Percentiles rank a stretch among this genome's conserved stretches.
phyloP scores from a whole-genome alignment of 2,797 vertebrate species.

The Anolis apletophallus region DNA sequence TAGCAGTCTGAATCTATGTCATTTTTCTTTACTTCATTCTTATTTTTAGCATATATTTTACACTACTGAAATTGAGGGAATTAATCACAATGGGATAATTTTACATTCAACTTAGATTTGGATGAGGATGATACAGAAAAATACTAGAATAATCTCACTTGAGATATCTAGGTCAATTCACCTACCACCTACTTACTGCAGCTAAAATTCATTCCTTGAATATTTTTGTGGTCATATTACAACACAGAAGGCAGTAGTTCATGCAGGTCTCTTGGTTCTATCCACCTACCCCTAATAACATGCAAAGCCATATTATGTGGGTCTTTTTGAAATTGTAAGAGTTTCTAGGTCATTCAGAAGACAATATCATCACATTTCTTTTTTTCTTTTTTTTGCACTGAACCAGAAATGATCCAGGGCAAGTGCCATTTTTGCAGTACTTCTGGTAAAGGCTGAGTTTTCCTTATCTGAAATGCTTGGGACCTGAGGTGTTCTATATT shows the following conservation, averaged over 20 bases:
- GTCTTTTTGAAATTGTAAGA: background rate
- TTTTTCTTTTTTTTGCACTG: background rate
- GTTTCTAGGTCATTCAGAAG: conserved; percentile 2
- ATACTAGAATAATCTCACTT: background rate
- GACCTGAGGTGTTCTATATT: too few relatives aligned
- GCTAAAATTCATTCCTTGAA: background rate
- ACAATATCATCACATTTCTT: background rate
- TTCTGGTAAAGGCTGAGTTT: too few relatives aligned
- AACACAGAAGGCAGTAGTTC: background rate
- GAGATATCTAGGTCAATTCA: background rate
- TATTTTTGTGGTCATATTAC: background rate
- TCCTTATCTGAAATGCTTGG: too few relatives aligned
- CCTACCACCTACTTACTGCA: background rate
- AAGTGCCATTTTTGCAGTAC: background rate
- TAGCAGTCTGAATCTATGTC: conserved; percentile 40
- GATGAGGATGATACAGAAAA: background rate
- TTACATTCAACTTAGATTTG: background rate
- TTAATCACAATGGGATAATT: background rate
- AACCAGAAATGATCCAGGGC: background rate
- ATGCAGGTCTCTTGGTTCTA: background rate
- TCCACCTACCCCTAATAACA: background rate
- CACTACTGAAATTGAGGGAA: background rate
- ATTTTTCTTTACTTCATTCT: conserved; percentile 47
- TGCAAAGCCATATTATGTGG: background rate
- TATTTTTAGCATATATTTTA: conserved; percentile 40